Evolutionary conservation across 1,140 invertebrate species (phyloP).

Genomic region (Heliothis virescens): DNA sequence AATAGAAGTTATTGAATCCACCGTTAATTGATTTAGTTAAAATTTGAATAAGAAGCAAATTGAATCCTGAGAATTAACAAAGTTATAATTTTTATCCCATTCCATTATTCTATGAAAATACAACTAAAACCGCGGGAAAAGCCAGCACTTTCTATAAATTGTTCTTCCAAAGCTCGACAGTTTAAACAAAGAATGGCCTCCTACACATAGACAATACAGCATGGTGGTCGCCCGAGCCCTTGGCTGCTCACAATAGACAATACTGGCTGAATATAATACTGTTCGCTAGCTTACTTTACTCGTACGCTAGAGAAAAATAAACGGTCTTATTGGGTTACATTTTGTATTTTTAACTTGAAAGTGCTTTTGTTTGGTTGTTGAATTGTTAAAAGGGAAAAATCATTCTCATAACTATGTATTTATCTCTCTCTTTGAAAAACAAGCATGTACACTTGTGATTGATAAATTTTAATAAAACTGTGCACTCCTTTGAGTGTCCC

Average conservation of each 20-base stretch:
- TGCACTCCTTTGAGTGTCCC: no score
- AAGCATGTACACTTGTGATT: no score
- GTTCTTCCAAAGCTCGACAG: not conserved
- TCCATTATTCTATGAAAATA: no score
- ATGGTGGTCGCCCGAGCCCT: not conserved
- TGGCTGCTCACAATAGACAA: conserved; percentile 21
- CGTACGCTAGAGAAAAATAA: not conserved
- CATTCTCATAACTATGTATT: no score
- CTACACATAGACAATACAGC: conserved; percentile 2
- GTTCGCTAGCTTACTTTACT: conserved; percentile 8
- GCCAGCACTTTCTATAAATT: not conserved
- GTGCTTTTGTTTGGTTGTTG: not conserved
- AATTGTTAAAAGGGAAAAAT: not conserved
- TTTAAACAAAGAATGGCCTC: conserved; percentile 15
- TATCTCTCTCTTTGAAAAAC: no score
- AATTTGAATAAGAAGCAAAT: no score
- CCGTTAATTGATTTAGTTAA: no score
- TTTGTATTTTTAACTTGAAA: not conserved
- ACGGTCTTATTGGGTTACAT: not conserved
- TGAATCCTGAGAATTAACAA: no score
- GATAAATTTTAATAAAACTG: no score
- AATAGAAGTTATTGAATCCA: no score
- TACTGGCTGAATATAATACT: conserved; percentile 20
- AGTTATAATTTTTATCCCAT: no score
- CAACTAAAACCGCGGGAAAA: no score